Percentiles rank a stretch among this genome's conserved stretches.
Evolutionary conservation across 2,797 vertebrate genomes (phyloP).

Genomic region (Mormyrops attenuatus): DNA sequence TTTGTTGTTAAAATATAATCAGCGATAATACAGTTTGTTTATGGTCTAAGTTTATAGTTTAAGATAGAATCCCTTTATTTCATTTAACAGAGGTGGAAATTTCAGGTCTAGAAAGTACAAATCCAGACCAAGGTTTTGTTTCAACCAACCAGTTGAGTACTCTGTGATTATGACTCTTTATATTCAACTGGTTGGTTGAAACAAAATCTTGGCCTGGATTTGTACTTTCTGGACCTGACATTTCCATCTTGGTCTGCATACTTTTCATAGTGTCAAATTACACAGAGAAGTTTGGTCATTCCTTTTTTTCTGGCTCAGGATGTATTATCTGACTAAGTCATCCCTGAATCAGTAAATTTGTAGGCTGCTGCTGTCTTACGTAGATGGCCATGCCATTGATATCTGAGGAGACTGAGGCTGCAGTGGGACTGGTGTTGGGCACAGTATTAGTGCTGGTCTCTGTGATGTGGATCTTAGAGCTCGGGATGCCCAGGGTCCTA

Average conservation of each 20-base stretch:
- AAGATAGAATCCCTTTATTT: not conserved
- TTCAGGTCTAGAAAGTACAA: not conserved
- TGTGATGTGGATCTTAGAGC: conserved; percentile 78
- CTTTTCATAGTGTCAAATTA: not conserved
- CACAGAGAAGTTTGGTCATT: not conserved
- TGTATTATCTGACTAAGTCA: not conserved
- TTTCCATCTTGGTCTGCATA: not conserved
- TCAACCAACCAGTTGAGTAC: not conserved
- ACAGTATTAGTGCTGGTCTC: conserved; percentile 92
- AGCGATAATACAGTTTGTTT: not conserved
- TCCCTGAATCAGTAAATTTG: not conserved
- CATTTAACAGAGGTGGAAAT: not conserved
- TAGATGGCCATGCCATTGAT: conserved; percentile 83
- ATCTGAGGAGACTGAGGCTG: conserved; percentile 82
- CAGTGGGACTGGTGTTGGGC: conserved; percentile 85
- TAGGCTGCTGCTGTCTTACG: conserved; percentile 47
- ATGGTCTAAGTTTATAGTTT: not conserved
- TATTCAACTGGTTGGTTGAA: not conserved
- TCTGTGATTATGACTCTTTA: not conserved
- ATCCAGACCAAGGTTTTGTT: not conserved
- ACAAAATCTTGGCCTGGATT: not conserved
- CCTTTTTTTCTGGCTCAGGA: not conserved
- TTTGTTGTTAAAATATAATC: not conserved
- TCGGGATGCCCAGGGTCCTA: conserved; percentile 70
- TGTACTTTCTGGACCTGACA: not conserved